Conservation (phyloP, 2,888 invertebrate genomes). For the Drosophila paramelanica region DNA sequence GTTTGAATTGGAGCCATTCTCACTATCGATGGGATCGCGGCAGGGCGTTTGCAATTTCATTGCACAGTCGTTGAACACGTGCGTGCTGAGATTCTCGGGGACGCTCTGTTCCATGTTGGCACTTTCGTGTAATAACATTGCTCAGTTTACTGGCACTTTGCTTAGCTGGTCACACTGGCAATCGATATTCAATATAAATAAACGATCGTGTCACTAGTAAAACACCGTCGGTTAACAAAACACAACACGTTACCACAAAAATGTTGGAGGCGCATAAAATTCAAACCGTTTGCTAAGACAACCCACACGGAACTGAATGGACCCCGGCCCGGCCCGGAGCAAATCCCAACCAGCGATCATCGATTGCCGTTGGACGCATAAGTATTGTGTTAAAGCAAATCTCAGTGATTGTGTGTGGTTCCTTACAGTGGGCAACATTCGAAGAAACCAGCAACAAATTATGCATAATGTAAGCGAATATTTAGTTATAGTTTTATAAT, state of each 20-base stretch:
- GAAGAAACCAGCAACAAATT: background rate
- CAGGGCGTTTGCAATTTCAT: constrained; percentile 24
- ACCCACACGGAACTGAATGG: constrained; percentile 81
- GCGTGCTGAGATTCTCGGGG: constrained; percentile 73
- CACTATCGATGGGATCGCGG: constrained; percentile 35
- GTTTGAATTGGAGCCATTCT: constrained; percentile 29
- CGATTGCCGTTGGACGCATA: constrained; percentile 67
- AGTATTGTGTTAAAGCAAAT: constrained; percentile 66
- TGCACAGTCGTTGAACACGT: constrained; percentile 62
- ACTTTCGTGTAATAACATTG: constrained; percentile 69
- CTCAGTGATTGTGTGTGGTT: constrained; percentile 53
- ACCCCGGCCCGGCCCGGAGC: constrained; percentile 51
- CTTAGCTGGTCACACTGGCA: constrained; percentile 11
- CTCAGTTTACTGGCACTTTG: constrained; percentile 24
- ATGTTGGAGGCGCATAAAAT: constrained; percentile 40
- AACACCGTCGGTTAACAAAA: constrained; percentile 58
- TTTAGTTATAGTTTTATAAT: no score
- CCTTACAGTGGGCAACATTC: constrained; percentile 47
- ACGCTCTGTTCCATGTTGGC: constrained; percentile 68
- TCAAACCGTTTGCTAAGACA: constrained; percentile 77
- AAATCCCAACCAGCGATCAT: constrained; percentile 66
- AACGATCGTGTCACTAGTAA: constrained; percentile 32
- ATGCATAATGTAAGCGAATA: background rate
- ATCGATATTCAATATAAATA: constrained; percentile 11
- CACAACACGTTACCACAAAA: constrained; percentile 5